Percentiles rank a stretch among this genome's conserved stretches.
Conservation (phyloP, 1,140 invertebrate species). For the Ceratosolen solmsi region DNA sequence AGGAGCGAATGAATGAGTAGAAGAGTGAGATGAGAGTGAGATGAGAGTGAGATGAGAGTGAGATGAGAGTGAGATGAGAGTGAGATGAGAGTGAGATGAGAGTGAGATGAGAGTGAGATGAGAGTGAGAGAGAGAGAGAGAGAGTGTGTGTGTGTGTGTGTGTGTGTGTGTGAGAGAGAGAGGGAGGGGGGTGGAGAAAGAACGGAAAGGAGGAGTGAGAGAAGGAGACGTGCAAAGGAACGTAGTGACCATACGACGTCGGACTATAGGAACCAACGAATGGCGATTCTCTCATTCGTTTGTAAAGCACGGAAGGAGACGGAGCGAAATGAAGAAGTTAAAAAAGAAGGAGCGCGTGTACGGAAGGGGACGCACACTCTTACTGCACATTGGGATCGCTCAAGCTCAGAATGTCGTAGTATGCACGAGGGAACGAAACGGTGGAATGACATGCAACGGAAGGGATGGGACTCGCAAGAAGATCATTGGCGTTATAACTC, state of each 20-base stretch:
- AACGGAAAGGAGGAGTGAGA: conserved; percentile 16
- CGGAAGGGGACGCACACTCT: background rate
- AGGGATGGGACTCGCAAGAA: conserved; percentile 1
- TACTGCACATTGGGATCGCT: background rate
- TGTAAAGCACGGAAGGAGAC: background rate
- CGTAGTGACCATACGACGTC: background rate
- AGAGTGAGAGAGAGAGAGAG: conserved; percentile 56
- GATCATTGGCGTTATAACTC: background rate
- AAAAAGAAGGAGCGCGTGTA: background rate
- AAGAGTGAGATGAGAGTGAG: too few relatives aligned
- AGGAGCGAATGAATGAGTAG: too few relatives aligned
- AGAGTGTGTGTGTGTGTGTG: background rate
- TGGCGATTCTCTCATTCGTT: conserved; percentile 5
- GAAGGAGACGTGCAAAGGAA: background rate
- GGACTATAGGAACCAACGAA: conserved; percentile 2
- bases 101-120: too few relatives aligned
- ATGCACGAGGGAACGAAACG: background rate
- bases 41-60: too few relatives aligned
- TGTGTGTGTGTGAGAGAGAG: background rate
- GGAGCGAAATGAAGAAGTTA: background rate
- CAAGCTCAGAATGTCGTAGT: background rate
- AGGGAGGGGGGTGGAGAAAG: conserved; percentile 51
- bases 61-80: too few relatives aligned
- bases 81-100: too few relatives aligned
- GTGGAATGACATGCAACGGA: background rate